A percentile compares a stretch with the other conserved stretches of the same genome.
Conservation (phyloP, 2,113 vertebrate genomes). For the Eulemur macaco region DNA sequence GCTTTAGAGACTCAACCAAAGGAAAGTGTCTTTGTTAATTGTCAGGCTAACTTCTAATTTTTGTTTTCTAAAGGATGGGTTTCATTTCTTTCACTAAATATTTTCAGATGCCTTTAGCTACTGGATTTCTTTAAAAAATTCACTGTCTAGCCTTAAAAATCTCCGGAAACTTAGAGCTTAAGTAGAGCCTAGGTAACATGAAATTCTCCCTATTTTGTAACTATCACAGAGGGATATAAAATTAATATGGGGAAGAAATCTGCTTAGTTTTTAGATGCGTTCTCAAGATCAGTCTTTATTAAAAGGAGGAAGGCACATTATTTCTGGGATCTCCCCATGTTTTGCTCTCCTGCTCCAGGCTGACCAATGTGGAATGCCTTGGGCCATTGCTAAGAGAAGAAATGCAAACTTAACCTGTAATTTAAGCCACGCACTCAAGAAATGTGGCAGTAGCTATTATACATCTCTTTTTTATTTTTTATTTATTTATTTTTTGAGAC, state of each 20-base stretch:
- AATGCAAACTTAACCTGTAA: not conserved
- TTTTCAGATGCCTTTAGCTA: not conserved
- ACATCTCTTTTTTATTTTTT: not conserved
- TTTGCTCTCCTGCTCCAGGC: not conserved
- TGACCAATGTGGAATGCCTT: not conserved
- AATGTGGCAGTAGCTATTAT: not conserved
- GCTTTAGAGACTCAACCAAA: not conserved
- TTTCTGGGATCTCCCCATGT: not conserved
- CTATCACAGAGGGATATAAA: not conserved
- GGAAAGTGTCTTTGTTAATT: not conserved
- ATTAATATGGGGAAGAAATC: not conserved
- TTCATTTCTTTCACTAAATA: not conserved
- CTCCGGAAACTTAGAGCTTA: not conserved
- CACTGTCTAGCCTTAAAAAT: not conserved
- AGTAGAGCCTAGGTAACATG: not conserved
- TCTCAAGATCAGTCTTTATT: not conserved
- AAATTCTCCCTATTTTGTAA: not conserved
- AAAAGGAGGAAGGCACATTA: not conserved
- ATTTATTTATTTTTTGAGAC: not conserved
- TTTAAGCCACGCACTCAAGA: not conserved
- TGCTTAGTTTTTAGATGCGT: not conserved
- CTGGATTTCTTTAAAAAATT: not conserved
- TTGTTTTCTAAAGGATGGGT: not conserved
- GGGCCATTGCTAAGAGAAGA: not conserved
- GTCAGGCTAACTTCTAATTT: not conserved